These are phyloP conservation scores for Passerculus sandwichensis DNA, from an alignment of 2,797 vertebrate species.

Conservation along the genomic window DNA sequence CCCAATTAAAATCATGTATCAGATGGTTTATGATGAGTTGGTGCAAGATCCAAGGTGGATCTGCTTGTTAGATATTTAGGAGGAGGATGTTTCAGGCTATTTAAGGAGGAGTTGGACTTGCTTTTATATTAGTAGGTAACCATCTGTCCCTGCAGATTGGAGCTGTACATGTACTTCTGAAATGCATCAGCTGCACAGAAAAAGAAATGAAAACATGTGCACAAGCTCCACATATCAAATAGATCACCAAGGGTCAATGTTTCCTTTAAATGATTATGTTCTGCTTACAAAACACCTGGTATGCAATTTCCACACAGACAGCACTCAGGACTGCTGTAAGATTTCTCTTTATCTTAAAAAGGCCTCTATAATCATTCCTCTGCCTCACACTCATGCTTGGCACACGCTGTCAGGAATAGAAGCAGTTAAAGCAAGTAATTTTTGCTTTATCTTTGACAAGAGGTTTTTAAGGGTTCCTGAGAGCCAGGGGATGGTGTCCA, in stretches of 20 bases:
- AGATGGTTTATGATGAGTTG: background rate
- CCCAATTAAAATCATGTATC: background rate
- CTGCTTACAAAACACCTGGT: constrained; percentile 34
- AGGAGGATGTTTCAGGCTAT: background rate
- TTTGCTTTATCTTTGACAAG: constrained; percentile 20
- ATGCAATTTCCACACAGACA: background rate
- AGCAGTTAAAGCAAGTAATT: background rate
- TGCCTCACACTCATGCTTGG: background rate
- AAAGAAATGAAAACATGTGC: background rate
- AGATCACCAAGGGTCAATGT: constrained; percentile 10
- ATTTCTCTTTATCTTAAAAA: constrained; percentile 27
- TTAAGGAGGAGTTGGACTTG: background rate
- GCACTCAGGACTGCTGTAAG: background rate
- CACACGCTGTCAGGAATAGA: background rate
- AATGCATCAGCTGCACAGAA: background rate
- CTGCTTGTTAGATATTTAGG: background rate
- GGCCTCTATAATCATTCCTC: background rate
- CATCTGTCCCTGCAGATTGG: background rate
- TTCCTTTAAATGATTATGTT: constrained; percentile 17
- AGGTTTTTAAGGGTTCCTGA: constrained; percentile 12
- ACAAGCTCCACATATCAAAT: background rate
- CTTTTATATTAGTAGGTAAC: background rate
- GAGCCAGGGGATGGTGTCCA: background rate
- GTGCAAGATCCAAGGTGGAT: background rate
- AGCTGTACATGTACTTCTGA: background rate